A percentile compares a stretch with the other conserved stretches of the same genome.
Conservation (phyloP, 2,888 invertebrate species). For the Acleris literana region DNA sequence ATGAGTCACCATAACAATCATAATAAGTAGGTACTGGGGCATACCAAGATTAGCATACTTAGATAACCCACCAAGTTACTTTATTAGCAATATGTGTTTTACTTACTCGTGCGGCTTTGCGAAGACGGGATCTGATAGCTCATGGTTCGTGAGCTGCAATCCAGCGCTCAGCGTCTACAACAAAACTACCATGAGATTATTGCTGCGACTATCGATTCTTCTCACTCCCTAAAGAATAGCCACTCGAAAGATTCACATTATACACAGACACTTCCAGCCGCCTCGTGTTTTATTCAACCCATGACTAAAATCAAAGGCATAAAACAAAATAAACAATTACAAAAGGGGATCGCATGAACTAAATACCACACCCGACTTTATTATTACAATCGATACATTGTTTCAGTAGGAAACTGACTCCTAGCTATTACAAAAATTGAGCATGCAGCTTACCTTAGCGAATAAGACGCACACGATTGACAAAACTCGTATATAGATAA, state of each 20-base stretch:
- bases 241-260: slow-evolving; percentile 37
- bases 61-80: too few relatives aligned
- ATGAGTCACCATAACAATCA: slow-evolving; percentile 58
- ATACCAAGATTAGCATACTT: slow-evolving; percentile 23
- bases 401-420: not conserved
- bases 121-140: slow-evolving; percentile 92
- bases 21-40: slow-evolving; percentile 9
- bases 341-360: slow-evolving; percentile 60
- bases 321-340: slow-evolving; percentile 75
- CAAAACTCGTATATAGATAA: slow-evolving; percentile 41
- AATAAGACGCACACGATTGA: slow-evolving; percentile 54
- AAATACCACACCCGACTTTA: slow-evolving; percentile 77
- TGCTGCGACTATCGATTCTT: slow-evolving; percentile 60
- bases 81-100: not conserved
- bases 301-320: slow-evolving; percentile 50
- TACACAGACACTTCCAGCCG: slow-evolving; percentile 51
- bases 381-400: slow-evolving; percentile 38
- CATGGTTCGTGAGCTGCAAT: slow-evolving; percentile 88
- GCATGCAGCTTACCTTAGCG: slow-evolving; percentile 54
- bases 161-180: slow-evolving; percentile 85
- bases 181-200: slow-evolving; percentile 56
- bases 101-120: slow-evolving; percentile 93
- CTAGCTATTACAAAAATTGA: not conserved
- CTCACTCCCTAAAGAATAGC: slow-evolving; percentile 34
- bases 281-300: slow-evolving; percentile 50